These are phyloP conservation scores for Paramormyrops hopkinsi DNA, from an alignment of 2,797 vertebrate species.

Conservation along the genomic window DNA sequence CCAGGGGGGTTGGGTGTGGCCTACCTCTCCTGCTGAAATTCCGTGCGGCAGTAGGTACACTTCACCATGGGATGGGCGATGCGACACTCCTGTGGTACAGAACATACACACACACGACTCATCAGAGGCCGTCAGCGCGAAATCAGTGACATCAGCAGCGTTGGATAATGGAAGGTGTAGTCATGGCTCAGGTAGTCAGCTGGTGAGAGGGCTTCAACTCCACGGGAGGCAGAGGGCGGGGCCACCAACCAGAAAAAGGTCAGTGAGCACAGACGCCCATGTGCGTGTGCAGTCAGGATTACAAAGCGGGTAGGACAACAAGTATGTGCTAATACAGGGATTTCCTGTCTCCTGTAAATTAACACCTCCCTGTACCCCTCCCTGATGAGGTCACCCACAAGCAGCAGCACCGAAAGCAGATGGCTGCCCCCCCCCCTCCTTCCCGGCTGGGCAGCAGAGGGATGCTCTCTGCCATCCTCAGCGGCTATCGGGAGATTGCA, in stretches of 20 bases:
- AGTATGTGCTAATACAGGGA: not conserved
- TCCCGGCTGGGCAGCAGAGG: not conserved
- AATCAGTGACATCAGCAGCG: not conserved
- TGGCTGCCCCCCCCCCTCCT: not conserved
- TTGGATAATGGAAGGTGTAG: not conserved
- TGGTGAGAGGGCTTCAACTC: not conserved
- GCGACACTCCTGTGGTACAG: slow-evolving; percentile 77
- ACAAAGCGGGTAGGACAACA: not conserved
- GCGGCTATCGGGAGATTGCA: not conserved
- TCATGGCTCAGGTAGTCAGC: not conserved
- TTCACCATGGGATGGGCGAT: slow-evolving; percentile 97
- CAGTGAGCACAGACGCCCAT: not conserved
- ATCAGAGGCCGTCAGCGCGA: not conserved
- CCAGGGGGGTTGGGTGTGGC: not conserved
- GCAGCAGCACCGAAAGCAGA: not conserved
- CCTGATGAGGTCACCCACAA: not conserved
- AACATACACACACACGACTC: slow-evolving; percentile 19
- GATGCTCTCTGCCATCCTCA: not conserved
- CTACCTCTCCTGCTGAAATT: slow-evolving; percentile 97
- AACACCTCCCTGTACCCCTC: not conserved
- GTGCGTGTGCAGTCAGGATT: not conserved
- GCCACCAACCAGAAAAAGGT: not conserved
- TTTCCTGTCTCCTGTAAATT: not conserved
- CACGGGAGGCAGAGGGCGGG: not conserved
- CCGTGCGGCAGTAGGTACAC: slow-evolving; percentile 93